phyloP scores from a whole-genome alignment of 2,888 invertebrate species.

The Drosophila maculinotata region DNA sequence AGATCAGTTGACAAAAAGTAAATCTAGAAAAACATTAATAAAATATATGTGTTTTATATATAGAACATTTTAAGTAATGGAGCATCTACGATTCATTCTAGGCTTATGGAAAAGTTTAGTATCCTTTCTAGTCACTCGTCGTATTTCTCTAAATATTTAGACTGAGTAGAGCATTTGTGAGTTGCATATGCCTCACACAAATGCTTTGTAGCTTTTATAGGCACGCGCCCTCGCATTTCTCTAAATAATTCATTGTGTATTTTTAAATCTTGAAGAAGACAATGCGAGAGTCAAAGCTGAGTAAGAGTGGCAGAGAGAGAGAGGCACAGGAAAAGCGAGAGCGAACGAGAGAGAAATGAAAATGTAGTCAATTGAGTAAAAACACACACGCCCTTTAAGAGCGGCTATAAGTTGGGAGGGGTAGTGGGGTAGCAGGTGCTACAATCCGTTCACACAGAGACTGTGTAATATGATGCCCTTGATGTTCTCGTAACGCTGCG shows the following conservation, averaged over 20 bases:
- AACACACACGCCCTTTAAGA: constrained; percentile 17
- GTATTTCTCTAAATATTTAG: too few relatives aligned
- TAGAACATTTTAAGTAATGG: too few relatives aligned
- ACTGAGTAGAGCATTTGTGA: constrained; percentile 25
- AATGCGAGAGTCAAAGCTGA: constrained; percentile 6
- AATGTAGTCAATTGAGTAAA: too few relatives aligned
- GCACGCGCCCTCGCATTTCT: constrained; percentile 50
- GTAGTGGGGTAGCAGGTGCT: neutral
- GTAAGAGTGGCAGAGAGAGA: neutral
- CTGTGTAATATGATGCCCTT: constrained; percentile 27
- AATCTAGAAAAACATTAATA: too few relatives aligned
- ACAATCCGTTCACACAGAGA: neutral
- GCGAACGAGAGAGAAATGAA: too few relatives aligned
- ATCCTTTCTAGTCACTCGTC: too few relatives aligned
- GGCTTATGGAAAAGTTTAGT: too few relatives aligned
- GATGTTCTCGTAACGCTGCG: constrained; percentile 23
- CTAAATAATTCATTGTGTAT: constrained; percentile 44
- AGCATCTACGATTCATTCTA: too few relatives aligned
- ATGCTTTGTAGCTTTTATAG: constrained; percentile 27
- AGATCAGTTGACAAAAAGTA: too few relatives aligned
- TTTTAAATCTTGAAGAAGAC: constrained; percentile 36
- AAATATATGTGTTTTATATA: too few relatives aligned
- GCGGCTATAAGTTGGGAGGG: neutral
- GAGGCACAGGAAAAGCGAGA: neutral
- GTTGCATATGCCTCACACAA: neutral